Base-by-base conservation (phyloP, 2,113 vertebrate genomes). In the Ictidomys tridecemlineatus region DNA sequence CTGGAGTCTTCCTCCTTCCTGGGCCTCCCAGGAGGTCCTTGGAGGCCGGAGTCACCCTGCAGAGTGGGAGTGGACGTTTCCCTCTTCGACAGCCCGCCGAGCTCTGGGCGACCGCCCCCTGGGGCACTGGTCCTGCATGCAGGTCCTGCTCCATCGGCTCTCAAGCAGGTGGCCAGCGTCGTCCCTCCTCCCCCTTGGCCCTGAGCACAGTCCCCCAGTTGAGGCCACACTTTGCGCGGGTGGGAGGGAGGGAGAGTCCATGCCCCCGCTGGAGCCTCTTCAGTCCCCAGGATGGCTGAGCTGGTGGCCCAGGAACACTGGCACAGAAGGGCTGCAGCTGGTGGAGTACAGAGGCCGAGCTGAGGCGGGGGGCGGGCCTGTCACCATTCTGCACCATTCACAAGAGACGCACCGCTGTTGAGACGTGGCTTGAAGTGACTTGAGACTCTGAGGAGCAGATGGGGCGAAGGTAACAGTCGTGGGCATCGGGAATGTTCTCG, bases 201-300 rank as follows among this genome's bases (percentile, higher is more conserved):
- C 30, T 24, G 0, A 0, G 70, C 48, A 1, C 22, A 53, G 0
- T 42, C 17, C 72, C 63, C 82, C 86, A 14, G 51, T 65, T 6
- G 7, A 18, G 20, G 5, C 26, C 70, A 0, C 0, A 0, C 26
- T 32, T 2, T 0, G 45, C 17, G 3, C 65, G 16, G 14, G 14
- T 67, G 0, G 0, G 11, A 24, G 70, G 61, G 74, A 56, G 18
- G 0, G 48, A 56, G 34, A 45, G 80, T 76, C 79, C 56, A 6
- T 28, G 2, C 70, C 28, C 16, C 32, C 72, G 17, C 72, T 30
- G 65, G 69, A 42, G 56, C 37, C 20, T 48, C 51, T 69, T 34
- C 85, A 10, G 67, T 51, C 17, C 76, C 34, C 13, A 37, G 61
- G 70, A 51, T 9, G 32, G 45, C 14, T 10, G 20, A 53, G 42